Percentiles rank a stretch among this genome's conserved stretches.
Conservation (phyloP, 2,113 vertebrate genomes). For the Cryptotis parvus region DNA sequence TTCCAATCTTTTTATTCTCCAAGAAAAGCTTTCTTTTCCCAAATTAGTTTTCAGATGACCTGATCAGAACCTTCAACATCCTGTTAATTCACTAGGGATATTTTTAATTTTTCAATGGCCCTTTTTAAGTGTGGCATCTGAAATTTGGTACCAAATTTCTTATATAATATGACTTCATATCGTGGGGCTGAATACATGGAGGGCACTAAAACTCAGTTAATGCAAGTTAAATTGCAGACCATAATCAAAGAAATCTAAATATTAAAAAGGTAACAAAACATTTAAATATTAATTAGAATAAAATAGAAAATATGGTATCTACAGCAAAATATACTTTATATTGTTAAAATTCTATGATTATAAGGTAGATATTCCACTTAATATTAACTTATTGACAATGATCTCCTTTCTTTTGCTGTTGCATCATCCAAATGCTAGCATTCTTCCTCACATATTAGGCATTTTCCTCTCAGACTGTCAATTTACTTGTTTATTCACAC, state of each 20-base stretch:
- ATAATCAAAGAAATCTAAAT: background rate
- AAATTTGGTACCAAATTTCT: background rate
- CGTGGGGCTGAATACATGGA: background rate
- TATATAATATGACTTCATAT: background rate
- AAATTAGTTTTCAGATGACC: slow-evolving; percentile 29
- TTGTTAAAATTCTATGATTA: no score
- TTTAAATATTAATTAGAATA: background rate
- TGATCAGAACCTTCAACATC: background rate
- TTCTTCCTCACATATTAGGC: background rate
- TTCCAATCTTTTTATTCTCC: slow-evolving; percentile 60
- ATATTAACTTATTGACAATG: no score
- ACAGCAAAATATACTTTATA: no score
- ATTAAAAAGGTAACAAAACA: background rate
- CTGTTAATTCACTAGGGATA: slow-evolving; percentile 18
- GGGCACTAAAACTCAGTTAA: background rate
- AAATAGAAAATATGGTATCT: no score
- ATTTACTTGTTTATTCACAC: background rate
- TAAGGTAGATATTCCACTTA: no score
- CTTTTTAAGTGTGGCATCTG: background rate
- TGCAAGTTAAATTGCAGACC: background rate
- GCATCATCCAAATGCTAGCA: background rate
- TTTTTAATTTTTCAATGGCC: slow-evolving; percentile 32
- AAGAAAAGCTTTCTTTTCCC: slow-evolving; percentile 47
- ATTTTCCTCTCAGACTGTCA: background rate
- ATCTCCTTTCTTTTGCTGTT: no score